phyloP scores from a whole-genome alignment of 2,888 invertebrate genomes.

The Pogonocherus hispidulus region DNA sequence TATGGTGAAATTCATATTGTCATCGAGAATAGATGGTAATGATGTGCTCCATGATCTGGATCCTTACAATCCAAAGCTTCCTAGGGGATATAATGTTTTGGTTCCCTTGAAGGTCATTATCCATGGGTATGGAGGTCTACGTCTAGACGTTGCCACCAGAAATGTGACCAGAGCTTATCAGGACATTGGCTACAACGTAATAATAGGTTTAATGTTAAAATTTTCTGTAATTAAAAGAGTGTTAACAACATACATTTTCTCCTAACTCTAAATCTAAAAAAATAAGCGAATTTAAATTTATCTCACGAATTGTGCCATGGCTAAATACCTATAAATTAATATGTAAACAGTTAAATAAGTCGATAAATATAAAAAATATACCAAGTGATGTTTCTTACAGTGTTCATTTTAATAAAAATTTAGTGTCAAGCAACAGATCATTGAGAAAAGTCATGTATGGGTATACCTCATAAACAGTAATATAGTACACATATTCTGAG shows the following conservation, averaged over 20 bases:
- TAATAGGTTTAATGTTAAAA: conserved; percentile 55
- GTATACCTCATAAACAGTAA: too few relatives aligned
- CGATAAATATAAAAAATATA: too few relatives aligned
- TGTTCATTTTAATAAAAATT: too few relatives aligned
- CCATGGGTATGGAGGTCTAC: conserved; percentile 68
- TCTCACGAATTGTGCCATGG: too few relatives aligned
- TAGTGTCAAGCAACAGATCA: too few relatives aligned
- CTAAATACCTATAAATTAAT: too few relatives aligned
- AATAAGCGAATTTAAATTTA: too few relatives aligned
- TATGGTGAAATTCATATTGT: conserved; percentile 63
- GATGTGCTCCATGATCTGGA: conserved; percentile 53
- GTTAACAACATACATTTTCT: not conserved
- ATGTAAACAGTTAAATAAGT: too few relatives aligned
- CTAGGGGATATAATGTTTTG: conserved; percentile 51
- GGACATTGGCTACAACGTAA: conserved; percentile 60
- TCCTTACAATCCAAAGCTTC: conserved; percentile 60
- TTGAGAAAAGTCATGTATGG: too few relatives aligned
- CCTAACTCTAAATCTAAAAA: too few relatives aligned
- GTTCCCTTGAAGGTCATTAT: conserved; percentile 63
- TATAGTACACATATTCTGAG: too few relatives aligned
- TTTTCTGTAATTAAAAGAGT: not conserved
- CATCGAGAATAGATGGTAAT: conserved; percentile 49
- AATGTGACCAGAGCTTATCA: conserved; percentile 62
- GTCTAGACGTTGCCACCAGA: conserved; percentile 63
- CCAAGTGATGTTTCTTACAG: too few relatives aligned